Evolutionary conservation across 2,113 vertebrate genomes (phyloP).

Genomic region (Thunnus thynnus): DNA sequence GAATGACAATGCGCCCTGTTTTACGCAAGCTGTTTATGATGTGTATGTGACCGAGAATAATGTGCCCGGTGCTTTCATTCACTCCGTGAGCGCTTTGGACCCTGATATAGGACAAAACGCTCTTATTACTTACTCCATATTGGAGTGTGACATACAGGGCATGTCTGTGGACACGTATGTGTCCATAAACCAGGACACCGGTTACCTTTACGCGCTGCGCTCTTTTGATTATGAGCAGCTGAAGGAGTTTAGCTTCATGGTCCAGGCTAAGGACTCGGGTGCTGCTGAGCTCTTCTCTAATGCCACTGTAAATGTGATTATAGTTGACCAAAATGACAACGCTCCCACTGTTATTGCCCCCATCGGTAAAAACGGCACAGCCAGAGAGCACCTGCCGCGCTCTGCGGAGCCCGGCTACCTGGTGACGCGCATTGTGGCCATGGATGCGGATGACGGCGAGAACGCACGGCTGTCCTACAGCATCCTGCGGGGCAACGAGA

Average conservation of each 20-base stretch:
- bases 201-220: constrained; percentile 96
- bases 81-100: constrained; percentile 94
- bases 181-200: constrained; percentile 97
- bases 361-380: constrained; percentile 91
- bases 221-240: constrained; percentile 98
- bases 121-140: constrained; percentile 94
- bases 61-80: constrained; percentile 96
- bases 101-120: constrained; percentile 94
- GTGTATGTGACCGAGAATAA: constrained; percentile 98
- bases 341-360: constrained; percentile 86
- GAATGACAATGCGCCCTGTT: constrained; percentile 96
- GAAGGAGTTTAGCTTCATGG: constrained; percentile 95
- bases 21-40: constrained; percentile 93
- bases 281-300: constrained; percentile 90
- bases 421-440: constrained; percentile 93
- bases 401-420: constrained; percentile 95
- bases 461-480: constrained; percentile 97
- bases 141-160: constrained; percentile 96
- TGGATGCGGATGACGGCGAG: constrained; percentile 96
- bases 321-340: constrained; percentile 98
- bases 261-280: constrained; percentile 92
- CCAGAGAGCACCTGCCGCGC: constrained; percentile 91
- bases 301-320: constrained; percentile 91
- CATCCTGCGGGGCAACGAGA: constrained; percentile 94
- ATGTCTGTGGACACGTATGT: constrained; percentile 98